Base-by-base conservation (phyloP, 2,888 invertebrate genomes). In the Brachyptera risi region DNA sequence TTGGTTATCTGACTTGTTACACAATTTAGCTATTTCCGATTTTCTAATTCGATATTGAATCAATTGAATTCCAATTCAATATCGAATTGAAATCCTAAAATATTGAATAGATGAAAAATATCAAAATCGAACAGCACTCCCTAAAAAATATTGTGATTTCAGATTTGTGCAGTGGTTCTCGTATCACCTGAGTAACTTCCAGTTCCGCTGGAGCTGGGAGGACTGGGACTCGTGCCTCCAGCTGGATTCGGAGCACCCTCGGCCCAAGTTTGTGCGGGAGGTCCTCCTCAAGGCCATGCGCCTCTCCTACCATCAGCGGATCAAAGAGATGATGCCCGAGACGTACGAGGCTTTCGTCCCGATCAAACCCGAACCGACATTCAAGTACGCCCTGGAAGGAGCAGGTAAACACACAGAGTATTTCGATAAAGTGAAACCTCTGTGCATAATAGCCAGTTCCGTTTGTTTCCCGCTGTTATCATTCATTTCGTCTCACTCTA, bases 121-220 rank as follows among this genome's bases (percentile, higher is more conserved):
- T n/a, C n/a, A n/a, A n/a, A n/a, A n/a, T n/a, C n/a, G n/a, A n/a
- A n/a, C n/a, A n/a, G n/a, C n/a, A n/a, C n/a, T n/a, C n/a, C n/a
- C n/a, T n/a, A n/a, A n/a, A n/a, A n/a, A n/a, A n/a, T n/a, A 17
- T 42, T 9, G 2, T 42, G 7, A n/a, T 77, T 77, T 13, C 75
- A 87, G 97, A 69, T 96, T 99, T 74, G 92, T 91, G 23, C 88
- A 87, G 74, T 99, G 99, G 99, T 99, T 99, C 76, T 86, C 93
- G 0, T 98, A 98, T 75, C 98, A 99, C 77, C 81, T 99, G 76
- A 97, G 97, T 74, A 99, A 99, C 79, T 99, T 99, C 75, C 97
- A 99, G 76, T 99, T 96, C 74, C 87, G 96, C 58, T 99, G 98
- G 98, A 94, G 94, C 1, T 99, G 99, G 99, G 93, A 94, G 67